These are phyloP conservation scores for Bombyx huttoni DNA, from an alignment of 2,888 invertebrate genomes.

Conservation along the genomic window DNA sequence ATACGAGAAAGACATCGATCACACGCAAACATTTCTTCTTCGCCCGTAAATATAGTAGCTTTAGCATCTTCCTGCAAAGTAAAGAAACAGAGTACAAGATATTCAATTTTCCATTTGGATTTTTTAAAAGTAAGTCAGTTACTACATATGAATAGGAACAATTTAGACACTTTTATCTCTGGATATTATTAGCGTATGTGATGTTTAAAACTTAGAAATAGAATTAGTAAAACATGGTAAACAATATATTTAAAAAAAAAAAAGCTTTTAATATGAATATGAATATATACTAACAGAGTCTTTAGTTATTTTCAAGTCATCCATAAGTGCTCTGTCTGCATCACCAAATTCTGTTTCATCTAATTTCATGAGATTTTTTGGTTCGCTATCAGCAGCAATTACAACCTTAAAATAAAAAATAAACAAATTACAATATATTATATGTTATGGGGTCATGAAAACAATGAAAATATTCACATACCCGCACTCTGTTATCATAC, in stretches of 20 bases:
- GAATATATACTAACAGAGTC: constrained; percentile 71
- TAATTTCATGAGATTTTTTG: constrained; percentile 80
- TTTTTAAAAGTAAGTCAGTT: too few species aligned
- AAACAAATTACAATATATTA: constrained; percentile 1
- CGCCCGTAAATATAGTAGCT: constrained; percentile 95
- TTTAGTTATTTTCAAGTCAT: constrained; percentile 89
- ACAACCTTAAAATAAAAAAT: constrained; percentile 74
- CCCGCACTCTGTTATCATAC: constrained; percentile 91
- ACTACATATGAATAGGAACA: too few species aligned
- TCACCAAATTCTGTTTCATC: constrained; percentile 75
- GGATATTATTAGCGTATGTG: too few species aligned
- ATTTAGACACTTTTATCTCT: too few species aligned
- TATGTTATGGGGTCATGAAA: neutral
- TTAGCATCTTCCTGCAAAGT: constrained; percentile 77
- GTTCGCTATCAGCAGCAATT: constrained; percentile 84
- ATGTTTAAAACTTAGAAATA: too few species aligned
- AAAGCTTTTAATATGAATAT: neutral
- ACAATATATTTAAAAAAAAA: too few species aligned
- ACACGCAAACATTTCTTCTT: constrained; percentile 98
- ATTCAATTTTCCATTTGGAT: too few species aligned
- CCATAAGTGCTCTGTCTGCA: constrained; percentile 91
- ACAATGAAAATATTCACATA: constrained; percentile 24
- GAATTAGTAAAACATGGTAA: too few species aligned
- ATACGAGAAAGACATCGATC: constrained; percentile 94
- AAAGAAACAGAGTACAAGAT: constrained; percentile 2